Conservation (phyloP, 2,113 vertebrate genomes). For the Otus sunia region DNA sequence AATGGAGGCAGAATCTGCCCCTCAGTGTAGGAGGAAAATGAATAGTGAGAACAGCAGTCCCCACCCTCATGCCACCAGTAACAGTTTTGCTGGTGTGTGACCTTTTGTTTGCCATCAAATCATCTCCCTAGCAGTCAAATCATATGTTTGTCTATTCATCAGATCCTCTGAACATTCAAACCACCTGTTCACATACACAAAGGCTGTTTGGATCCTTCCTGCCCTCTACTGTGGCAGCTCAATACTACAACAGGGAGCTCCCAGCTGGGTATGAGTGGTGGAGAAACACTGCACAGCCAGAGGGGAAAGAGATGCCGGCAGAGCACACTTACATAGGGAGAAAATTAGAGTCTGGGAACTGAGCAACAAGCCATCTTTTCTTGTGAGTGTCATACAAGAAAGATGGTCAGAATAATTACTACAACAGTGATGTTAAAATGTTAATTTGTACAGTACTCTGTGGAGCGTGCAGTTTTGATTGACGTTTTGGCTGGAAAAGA, state of each 20-base stretch:
- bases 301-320: not conserved
- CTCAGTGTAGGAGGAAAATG: not conserved
- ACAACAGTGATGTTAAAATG: constrained; percentile 13
- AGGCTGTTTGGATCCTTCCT: constrained; percentile 20
- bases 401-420: constrained; percentile 44
- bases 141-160: constrained; percentile 31
- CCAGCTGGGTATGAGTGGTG: not conserved
- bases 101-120: constrained; percentile 52
- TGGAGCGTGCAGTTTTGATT: constrained; percentile 24
- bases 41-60: not conserved
- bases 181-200: constrained; percentile 8
- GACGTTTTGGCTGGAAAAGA: constrained; percentile 31
- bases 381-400: constrained; percentile 50
- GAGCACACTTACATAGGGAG: not conserved
- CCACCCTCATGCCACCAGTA: not conserved
- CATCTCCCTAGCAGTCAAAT: constrained; percentile 18
- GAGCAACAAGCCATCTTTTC: constrained; percentile 20
- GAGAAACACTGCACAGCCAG: not conserved
- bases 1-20: not conserved
- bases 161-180: constrained; percentile 10
- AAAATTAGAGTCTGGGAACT: constrained; percentile 49
- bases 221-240: constrained; percentile 22
- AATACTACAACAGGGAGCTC: not conserved
- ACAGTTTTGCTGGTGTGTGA: constrained; percentile 15
- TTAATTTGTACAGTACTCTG: constrained; percentile 19